A percentile compares a stretch with the other conserved stretches of the same genome.
phyloP scores from a whole-genome alignment of 1,140 invertebrate species.

The Drepana arcuata region DNA sequence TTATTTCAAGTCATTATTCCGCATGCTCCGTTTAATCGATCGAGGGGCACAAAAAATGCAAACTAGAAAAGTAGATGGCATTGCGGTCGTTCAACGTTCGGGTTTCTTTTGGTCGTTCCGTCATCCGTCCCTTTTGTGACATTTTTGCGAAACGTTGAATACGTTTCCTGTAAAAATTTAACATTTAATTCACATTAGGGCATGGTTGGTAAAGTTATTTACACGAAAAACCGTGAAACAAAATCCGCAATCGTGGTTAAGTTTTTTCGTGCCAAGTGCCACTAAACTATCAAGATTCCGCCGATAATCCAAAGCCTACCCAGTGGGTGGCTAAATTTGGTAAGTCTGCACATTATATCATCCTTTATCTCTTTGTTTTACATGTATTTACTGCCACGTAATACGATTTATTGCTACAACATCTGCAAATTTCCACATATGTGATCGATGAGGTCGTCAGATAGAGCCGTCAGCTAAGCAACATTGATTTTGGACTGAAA shows the following conservation, averaged over 20 bases:
- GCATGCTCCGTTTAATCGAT: constrained; percentile 40
- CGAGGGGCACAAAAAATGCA: constrained; percentile 14
- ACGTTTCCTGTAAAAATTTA: constrained; percentile 53
- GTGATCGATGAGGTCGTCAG: too few species aligned
- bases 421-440: too few species aligned
- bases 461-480: too few species aligned
- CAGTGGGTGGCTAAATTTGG: constrained; percentile 71
- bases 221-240: constrained; percentile 53
- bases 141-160: constrained; percentile 52
- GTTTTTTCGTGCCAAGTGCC: constrained; percentile 70
- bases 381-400: constrained; percentile 1
- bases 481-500: too few species aligned
- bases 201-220: constrained; percentile 64
- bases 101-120: constrained; percentile 19
- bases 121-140: constrained; percentile 55
- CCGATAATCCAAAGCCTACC: constrained; percentile 70
- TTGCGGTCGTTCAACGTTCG: constrained; percentile 9
- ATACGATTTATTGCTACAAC: constrained; percentile 3
- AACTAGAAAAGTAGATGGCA: constrained; percentile 31
- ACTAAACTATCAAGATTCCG: constrained; percentile 73
- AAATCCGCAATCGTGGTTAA: constrained; percentile 59
- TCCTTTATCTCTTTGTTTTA: constrained; percentile 1
- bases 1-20: too few species aligned
- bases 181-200: constrained; percentile 55
- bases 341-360: constrained; percentile 33